phyloP scores from a whole-genome alignment of 2,888 invertebrate genomes.

The Zaprionus bogoriensis region DNA sequence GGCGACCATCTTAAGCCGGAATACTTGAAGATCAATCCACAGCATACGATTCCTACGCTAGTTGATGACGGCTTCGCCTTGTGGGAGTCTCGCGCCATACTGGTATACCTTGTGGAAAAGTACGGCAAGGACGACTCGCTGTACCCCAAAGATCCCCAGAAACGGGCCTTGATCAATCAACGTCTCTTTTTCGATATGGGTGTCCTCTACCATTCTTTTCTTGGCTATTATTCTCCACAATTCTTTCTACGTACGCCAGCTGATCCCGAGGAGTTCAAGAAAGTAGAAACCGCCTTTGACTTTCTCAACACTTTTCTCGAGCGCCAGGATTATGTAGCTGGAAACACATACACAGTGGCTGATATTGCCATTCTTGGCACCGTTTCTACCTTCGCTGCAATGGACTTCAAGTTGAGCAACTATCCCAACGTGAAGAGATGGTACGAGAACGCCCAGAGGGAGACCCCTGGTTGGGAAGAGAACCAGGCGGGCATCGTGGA shows the following conservation, averaged over 20 bases:
- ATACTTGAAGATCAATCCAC: constrained; percentile 89
- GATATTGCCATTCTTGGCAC: constrained; percentile 88
- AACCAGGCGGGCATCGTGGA: constrained; percentile 84
- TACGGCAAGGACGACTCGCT: constrained; percentile 90
- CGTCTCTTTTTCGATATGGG: constrained; percentile 91
- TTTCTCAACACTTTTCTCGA: constrained; percentile 89
- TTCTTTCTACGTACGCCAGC: constrained; percentile 84
- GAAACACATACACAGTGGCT: constrained; percentile 89
- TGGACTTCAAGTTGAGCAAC: constrained; percentile 86
- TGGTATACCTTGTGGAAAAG: constrained; percentile 89
- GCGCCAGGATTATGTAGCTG: constrained; percentile 88
- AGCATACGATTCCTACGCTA: constrained; percentile 92
- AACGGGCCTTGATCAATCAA: constrained; percentile 89
- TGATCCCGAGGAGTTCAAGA: constrained; percentile 87
- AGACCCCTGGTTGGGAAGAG: constrained; percentile 85
- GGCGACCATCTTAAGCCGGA: constrained; percentile 88
- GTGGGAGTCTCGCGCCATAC: constrained; percentile 93
- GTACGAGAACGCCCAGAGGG: constrained; percentile 84
- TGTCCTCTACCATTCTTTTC: constrained; percentile 86
- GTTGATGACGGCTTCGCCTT: constrained; percentile 91
- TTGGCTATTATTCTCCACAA: constrained; percentile 87
- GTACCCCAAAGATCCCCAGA: constrained; percentile 89
- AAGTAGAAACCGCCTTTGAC: constrained; percentile 87
- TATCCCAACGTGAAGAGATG: constrained; percentile 88
- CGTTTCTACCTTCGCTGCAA: constrained; percentile 87